Percentiles rank a stretch among this genome's conserved stretches.
Evolutionary conservation across 2,113 vertebrate species (phyloP).

Genomic region (Cygnus buccinator): DNA sequence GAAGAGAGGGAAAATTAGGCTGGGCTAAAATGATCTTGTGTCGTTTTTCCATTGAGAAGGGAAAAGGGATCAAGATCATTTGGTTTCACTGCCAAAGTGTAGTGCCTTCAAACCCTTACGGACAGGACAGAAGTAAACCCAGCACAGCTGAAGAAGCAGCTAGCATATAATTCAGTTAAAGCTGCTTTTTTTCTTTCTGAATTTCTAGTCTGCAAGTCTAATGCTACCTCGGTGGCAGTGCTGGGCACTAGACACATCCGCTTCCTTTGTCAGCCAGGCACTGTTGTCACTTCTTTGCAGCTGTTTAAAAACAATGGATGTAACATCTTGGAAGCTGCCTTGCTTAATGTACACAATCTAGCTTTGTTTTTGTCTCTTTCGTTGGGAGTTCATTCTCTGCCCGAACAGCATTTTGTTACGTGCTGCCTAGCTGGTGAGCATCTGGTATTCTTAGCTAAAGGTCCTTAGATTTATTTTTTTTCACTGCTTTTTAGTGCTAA

Average conservation of each 20-base stretch:
- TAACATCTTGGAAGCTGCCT: neutral
- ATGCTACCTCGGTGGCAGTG: neutral
- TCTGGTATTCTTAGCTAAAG: neutral
- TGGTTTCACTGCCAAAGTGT: neutral
- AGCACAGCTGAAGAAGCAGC: neutral
- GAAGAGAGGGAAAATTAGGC: neutral
- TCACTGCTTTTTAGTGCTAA: neutral
- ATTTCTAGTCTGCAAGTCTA: neutral
- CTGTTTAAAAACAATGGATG: neutral
- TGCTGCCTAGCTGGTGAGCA: neutral
- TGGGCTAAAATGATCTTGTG: neutral
- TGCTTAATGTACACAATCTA: neutral
- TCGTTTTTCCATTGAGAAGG: neutral
- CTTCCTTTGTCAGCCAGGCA: neutral
- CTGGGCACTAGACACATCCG: neutral
- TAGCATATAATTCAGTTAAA: neutral
- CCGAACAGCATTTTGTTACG: neutral
- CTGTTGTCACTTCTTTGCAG: neutral
- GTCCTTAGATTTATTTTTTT: neutral
- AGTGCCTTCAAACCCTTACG: neutral
- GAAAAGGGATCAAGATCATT: neutral
- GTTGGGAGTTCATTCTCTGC: neutral
- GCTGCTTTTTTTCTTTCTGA: neutral
- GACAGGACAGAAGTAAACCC: neutral
- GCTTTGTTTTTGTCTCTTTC: neutral